Percentiles rank a stretch among this genome's conserved stretches.
phyloP scores from a whole-genome alignment of 2,797 vertebrate species.

The Rhodeus uyekii region DNA sequence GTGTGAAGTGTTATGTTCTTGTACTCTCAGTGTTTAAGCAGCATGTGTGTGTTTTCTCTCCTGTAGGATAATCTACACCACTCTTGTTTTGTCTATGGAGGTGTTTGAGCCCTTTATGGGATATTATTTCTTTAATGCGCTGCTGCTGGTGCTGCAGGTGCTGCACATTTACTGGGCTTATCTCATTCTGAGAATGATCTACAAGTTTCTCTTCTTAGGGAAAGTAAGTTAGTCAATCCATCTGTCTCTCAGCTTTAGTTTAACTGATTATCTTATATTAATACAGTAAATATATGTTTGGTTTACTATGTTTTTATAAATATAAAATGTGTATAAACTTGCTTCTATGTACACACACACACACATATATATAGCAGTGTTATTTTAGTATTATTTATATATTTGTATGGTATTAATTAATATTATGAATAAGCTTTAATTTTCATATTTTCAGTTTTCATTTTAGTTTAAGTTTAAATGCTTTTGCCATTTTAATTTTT shows the following conservation, averaged over 20 bases:
- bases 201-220: constrained; percentile 80
- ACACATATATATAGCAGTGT: too few relatives aligned
- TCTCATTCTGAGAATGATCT: constrained; percentile 89
- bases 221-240: constrained; percentile 76
- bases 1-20: neutral
- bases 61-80: constrained; percentile 86
- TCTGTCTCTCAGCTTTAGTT: too few relatives aligned
- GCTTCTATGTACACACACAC: too few relatives aligned
- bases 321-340: too few relatives aligned
- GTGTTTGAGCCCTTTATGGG: constrained; percentile 82
- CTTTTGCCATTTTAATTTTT: neutral
- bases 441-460: neutral
- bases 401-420: neutral
- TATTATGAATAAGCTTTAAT: neutral
- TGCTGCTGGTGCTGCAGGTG: constrained; percentile 84
- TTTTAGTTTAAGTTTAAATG: neutral
- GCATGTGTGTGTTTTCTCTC: neutral
- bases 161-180: constrained; percentile 92
- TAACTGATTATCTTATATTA: too few relatives aligned
- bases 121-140: constrained; percentile 88
- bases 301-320: too few relatives aligned
- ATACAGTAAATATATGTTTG: too few relatives aligned
- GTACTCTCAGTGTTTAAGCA: neutral
- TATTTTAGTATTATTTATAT: neutral
- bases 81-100: constrained; percentile 85